Evolutionary conservation across 2,797 vertebrate species (phyloP).

Genomic region (Sylvilagus floridanus): DNA sequence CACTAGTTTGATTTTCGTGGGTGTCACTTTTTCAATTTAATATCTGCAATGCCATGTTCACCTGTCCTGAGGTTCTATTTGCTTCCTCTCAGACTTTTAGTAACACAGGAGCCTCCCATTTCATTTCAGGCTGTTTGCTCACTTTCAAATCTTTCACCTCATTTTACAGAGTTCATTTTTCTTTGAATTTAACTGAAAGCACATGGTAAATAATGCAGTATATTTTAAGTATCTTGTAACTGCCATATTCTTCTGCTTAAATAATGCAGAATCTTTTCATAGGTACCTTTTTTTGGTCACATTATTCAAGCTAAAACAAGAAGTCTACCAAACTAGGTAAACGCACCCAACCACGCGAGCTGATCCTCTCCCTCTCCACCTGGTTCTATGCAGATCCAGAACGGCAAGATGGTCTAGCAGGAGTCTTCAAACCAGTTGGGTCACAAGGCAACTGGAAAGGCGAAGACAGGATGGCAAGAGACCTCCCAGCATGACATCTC

Average conservation of each 20-base stretch:
- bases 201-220: slow-evolving; percentile 56
- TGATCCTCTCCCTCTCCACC: neutral
- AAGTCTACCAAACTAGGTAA: slow-evolving; percentile 42
- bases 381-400: neutral
- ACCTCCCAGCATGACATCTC: neutral
- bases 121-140: slow-evolving; percentile 9
- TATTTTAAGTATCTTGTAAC: slow-evolving; percentile 68
- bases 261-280: slow-evolving; percentile 60
- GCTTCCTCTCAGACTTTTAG: neutral
- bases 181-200: slow-evolving; percentile 39
- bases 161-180: slow-evolving; percentile 56
- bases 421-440: neutral
- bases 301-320: slow-evolving; percentile 72
- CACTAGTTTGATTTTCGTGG: neutral
- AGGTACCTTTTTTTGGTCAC: slow-evolving; percentile 41
- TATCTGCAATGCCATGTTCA: neutral
- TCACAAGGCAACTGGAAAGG: neutral
- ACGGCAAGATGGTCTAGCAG: neutral
- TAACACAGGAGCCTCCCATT: neutral
- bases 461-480: neutral
- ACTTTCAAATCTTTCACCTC: neutral
- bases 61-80: neutral
- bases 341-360: neutral
- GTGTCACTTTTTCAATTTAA: neutral
- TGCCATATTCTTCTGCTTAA: slow-evolving; percentile 59